Evolutionary conservation across 2,888 invertebrate genomes (phyloP), one percentile per base, ranked within the genome.

Genomic region (Amblyjoppa fuscipennis): DNA sequence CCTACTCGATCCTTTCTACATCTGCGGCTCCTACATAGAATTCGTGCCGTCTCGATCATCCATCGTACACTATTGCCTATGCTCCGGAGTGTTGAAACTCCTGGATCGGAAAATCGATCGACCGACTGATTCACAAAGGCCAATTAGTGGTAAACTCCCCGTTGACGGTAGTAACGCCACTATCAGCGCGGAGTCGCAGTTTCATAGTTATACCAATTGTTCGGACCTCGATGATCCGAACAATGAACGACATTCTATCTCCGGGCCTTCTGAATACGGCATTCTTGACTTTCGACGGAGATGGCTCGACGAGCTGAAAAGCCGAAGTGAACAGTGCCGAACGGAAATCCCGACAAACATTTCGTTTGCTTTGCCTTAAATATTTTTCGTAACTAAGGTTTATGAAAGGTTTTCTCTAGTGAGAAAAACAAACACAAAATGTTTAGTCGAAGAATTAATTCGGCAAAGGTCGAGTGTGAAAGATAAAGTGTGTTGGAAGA

Each of bases 101-200:
- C 25, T n/a, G 20, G 13, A 71, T 66, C 56, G 53, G 77, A 77
- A 77, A 73, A 77, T 81, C 59, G 73, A 84, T 69, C 25, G 68
- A 73, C 69, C 51, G 77, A 73, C 53, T 49, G 73, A 74, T 81
- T 59, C 20, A 41, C 38, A 74, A 74, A 74, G 73, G 73, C 81
- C 76, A 84, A 84, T 84, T 84, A 75, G 81, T 81, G 76, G 80
- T 49, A 76, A 80, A 71, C 81, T 64, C 25, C 53, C 11, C 49
- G 76, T 49, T 11, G 53, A 11, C n/a, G 20, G 34, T 38, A 16
- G 34, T 25, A 70, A 25, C 51, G 49, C 31, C 13, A 16, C 45
- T n/a, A 25, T 41, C 51, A 16, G 70, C 11, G 34, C 6, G 41
- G 69, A 41, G 34, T 80, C 38, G 66, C 71, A 84, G 64, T 71